Conservation (phyloP, 2,888 invertebrate genomes). For the Mechanitis mazaeus region DNA sequence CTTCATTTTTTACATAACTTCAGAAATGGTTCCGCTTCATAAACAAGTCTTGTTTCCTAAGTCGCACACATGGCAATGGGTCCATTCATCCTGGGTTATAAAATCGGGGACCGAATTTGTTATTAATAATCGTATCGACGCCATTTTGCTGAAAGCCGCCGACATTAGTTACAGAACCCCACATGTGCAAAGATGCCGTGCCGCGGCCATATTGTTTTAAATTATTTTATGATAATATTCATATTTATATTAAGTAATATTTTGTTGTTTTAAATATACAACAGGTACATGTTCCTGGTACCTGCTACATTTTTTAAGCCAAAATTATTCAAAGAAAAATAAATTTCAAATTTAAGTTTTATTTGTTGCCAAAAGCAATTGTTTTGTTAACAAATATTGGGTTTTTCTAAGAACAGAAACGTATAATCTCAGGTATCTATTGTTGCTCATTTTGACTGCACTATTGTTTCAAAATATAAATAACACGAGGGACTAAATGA, state of each 20-base stretch:
- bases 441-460: slow-evolving; percentile 1
- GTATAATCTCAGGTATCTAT: not conserved
- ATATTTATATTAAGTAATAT: too few relatives aligned
- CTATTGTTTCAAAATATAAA: too few relatives aligned
- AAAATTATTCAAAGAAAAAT: not conserved
- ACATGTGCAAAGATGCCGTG: slow-evolving; percentile 29
- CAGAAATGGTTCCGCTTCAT: slow-evolving; percentile 59
- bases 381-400: slow-evolving; percentile 2
- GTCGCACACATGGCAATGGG: slow-evolving; percentile 61
- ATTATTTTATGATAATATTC: not conserved
- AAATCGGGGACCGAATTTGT: slow-evolving; percentile 64
- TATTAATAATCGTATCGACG: slow-evolving; percentile 73
- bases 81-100: slow-evolving; percentile 55
- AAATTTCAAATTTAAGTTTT: not conserved
- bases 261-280: too few relatives aligned
- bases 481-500: not conserved
- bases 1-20: slow-evolving; percentile 10
- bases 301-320: too few relatives aligned
- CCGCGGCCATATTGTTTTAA: slow-evolving; percentile 16
- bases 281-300: too few relatives aligned
- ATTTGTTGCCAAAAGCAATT: not conserved
- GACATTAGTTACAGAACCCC: slow-evolving; percentile 27
- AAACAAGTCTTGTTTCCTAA: slow-evolving; percentile 62
- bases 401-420: not conserved
- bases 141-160: slow-evolving; percentile 58